Percentiles rank a stretch among this genome's conserved stretches.
phyloP scores from a whole-genome alignment of 2,888 invertebrate genomes.

The Ectemnius lituratus region DNA sequence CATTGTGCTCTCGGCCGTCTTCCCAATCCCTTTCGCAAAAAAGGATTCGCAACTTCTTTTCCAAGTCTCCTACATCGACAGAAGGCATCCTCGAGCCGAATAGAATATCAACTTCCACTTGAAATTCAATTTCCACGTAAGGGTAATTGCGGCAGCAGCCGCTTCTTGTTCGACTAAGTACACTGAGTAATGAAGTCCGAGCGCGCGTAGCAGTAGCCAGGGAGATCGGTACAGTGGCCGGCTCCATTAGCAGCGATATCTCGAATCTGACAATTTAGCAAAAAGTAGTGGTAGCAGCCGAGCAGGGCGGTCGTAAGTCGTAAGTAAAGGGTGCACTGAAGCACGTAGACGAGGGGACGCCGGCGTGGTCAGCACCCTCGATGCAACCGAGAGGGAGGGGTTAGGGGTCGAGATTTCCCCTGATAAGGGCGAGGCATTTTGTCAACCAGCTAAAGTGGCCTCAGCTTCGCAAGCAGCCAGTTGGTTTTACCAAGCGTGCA shows the following conservation, averaged over 20 bases:
- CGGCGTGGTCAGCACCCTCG: conserved; percentile 56
- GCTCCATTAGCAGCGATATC: conserved; percentile 45
- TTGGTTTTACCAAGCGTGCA: conserved; percentile 23
- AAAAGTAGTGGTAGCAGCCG: conserved; percentile 34
- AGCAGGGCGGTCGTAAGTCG: conserved; percentile 42
- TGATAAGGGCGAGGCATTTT: conserved; percentile 65
- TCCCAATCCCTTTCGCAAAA: too few relatives aligned
- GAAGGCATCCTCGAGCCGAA: too few relatives aligned
- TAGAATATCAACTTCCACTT: too few relatives aligned
- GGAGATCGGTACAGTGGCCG: conserved; percentile 33
- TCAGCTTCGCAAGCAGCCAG: conserved; percentile 16
- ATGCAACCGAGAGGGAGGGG: conserved; percentile 37
- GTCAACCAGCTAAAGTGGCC: conserved; percentile 65
- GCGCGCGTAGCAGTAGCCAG: conserved; percentile 22
- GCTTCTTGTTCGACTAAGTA: neutral
- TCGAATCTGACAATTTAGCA: conserved; percentile 54
- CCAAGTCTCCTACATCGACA: too few relatives aligned
- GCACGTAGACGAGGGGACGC: conserved; percentile 34
- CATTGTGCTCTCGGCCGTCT: too few relatives aligned
- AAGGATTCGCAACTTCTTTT: too few relatives aligned
- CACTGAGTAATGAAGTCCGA: neutral
- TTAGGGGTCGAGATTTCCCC: conserved; percentile 57
- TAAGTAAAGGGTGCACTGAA: conserved; percentile 30
- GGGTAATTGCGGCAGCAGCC: too few relatives aligned
- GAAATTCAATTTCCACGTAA: too few relatives aligned